Base-by-base conservation (phyloP, 2,888 invertebrate genomes). In the Ormyrus labotus region DNA sequence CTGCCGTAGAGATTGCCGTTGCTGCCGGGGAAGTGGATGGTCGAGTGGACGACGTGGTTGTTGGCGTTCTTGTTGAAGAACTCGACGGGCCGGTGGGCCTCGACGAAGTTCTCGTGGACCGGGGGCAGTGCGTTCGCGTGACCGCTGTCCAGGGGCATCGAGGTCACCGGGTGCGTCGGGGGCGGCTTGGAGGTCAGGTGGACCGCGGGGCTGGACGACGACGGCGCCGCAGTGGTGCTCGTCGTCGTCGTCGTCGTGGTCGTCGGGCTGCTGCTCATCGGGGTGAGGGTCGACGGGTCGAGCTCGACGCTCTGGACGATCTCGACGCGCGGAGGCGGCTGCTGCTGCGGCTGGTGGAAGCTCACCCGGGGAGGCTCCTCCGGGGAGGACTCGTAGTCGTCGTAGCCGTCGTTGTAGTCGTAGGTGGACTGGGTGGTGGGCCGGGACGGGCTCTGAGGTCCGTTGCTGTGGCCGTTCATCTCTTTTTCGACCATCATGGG, bases 331-430 rank as follows among this genome's bases (percentile, higher is more conserved):
- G 68, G 68, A 11, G 51, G 80, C 57, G n/a, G 60, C 9, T 51
- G 48, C 8, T 70, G 77, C 11, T 61, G 34, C 48, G 65, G 9
- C 48, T 77, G 6, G 74, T 47, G 75, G 11, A 10, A 11, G 58
- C 34, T 48, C 1, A n/a, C 10, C 10, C 47, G 47, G 51, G 45
- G 75, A 10, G 50, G 75, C 11, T 78, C 78, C 1, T 81, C 75
- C 0, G 57, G 55, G 0, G 53, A 73, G 5, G 78, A 65, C 60
- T 89, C 85, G 73, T 89, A 88, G 34, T 87, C 87, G 0, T 88
- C 91, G 82, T 90, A 85, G 76, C 90, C 90, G 58, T 92, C 92
- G 68, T 92, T 75, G 60, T 81, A 81, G 19, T 79, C 75, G 57
- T 81, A 79, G 1, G 61, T 48, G 51, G 81, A 8, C 53, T 69